phyloP scores from a whole-genome alignment of 2,797 vertebrate species.

The Syngnathus rostellatus region DNA sequence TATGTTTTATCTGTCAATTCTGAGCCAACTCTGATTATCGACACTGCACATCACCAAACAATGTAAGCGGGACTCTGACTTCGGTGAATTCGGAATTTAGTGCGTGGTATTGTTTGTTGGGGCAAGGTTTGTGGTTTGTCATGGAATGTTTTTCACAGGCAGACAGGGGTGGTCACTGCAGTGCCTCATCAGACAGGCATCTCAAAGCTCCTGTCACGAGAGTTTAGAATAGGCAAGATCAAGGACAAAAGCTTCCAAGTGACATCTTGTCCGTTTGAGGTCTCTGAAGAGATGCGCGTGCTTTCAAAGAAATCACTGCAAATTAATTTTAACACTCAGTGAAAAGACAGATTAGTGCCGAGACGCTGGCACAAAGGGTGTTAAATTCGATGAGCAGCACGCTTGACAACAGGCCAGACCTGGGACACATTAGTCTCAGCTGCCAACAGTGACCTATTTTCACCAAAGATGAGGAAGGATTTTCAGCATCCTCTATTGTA shows the following conservation, averaged over 20 bases:
- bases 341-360: slow-evolving; percentile 86
- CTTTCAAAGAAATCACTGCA: slow-evolving; percentile 81
- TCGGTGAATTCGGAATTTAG: slow-evolving; percentile 29
- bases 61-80: slow-evolving; percentile 21
- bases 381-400: slow-evolving; percentile 70
- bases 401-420: slow-evolving; percentile 70
- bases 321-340: slow-evolving; percentile 87
- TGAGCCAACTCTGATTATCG: slow-evolving; percentile 35
- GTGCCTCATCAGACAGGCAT: slow-evolving; percentile 53
- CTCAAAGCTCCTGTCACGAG: slow-evolving; percentile 65
- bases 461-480: slow-evolving; percentile 75
- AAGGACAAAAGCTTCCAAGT: slow-evolving; percentile 67
- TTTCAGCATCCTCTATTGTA: slow-evolving; percentile 78
- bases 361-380: slow-evolving; percentile 76
- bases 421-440: slow-evolving; percentile 80
- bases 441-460: slow-evolving; percentile 75
- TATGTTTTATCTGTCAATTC: slow-evolving; percentile 45
- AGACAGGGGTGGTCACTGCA: slow-evolving; percentile 41
- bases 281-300: slow-evolving; percentile 76
- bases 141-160: slow-evolving; percentile 51
- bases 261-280: slow-evolving; percentile 72
- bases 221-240: slow-evolving; percentile 56
- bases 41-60: slow-evolving; percentile 23
- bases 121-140: slow-evolving; percentile 47
- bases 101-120: slow-evolving; percentile 31